phyloP scores from a whole-genome alignment of 2,113 vertebrate species.

The Laticauda laticaudata region DNA sequence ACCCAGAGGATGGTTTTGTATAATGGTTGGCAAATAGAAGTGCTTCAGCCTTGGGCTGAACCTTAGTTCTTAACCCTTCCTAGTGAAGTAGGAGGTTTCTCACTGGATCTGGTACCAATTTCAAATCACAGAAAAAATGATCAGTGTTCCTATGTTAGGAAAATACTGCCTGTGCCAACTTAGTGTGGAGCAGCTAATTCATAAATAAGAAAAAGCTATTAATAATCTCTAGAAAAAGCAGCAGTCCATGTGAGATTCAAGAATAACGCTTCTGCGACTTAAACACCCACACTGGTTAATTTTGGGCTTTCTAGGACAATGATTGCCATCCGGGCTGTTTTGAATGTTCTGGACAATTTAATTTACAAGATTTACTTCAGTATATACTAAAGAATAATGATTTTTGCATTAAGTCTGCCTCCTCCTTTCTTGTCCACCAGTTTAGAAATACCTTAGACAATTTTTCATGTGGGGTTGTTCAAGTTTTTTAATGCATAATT shows the following conservation, averaged over 20 bases:
- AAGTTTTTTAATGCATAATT: not conserved
- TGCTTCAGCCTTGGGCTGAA: not conserved
- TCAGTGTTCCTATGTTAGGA: not conserved
- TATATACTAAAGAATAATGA: not conserved
- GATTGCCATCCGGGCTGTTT: not conserved
- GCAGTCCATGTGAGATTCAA: not conserved
- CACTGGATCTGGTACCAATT: not conserved
- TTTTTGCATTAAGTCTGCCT: not conserved
- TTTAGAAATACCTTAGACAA: not conserved
- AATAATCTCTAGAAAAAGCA: not conserved
- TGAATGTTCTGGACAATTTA: not conserved
- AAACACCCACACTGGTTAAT: not conserved
- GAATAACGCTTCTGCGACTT: not conserved
- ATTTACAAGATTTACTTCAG: not conserved
- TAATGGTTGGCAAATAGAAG: not conserved
- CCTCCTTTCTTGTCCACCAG: not conserved
- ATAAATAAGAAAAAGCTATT: not conserved
- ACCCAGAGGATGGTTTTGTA: not conserved
- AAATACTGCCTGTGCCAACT: not conserved
- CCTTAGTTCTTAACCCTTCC: not conserved
- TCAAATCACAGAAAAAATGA: not conserved
- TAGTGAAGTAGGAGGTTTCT: not conserved
- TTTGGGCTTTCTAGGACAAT: not conserved
- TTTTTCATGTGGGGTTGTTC: not conserved
- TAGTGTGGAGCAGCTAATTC: not conserved